Base-by-base conservation (phyloP, 2,113 vertebrate species). In the Oxyura jamaicensis region DNA sequence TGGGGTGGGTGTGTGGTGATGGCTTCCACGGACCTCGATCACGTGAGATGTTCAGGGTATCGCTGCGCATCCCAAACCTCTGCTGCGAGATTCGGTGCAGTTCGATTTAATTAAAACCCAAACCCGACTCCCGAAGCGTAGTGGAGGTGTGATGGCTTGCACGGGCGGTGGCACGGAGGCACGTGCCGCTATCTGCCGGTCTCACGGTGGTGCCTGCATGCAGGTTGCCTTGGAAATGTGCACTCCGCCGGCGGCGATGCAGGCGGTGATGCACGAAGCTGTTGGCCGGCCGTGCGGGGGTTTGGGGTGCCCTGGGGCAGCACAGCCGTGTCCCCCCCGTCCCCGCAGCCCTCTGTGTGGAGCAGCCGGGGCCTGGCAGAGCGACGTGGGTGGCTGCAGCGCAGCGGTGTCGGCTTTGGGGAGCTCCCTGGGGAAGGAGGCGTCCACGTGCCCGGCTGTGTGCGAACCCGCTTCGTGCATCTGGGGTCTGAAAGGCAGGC, bases 91-190 rank as follows among this genome's bases (percentile, higher is more conserved):
- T 11, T 1, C 19, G n/a, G 13, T 4, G 5, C 58, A 14, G 25
- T 25, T 66, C 36, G 59, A 6, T 39, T 55, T 21, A 9, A 41
- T 42, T 11, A 3, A 33, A 76, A 15, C 44, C 44, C 1, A 7
- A 73, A 36, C 2, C 3, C 2, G 0, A 4, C 62, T 65, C 22
- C 50, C 39, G 7, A 35, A 21, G 35, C 5, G 0, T 2, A 7
- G 67, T 2, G 48, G 63, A 53, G 69, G 59, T 33, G 69, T 31
- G 76, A 21, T 29, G 1, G 11, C 42, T 55, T 8, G 67, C 0
- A 2, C 25, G 17, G 78, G 53, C 8, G 42, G 1, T 28, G 76
- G 3, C 63, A 8, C 62, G 3, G 60, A 7, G 60, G 50, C 39
- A 3, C 2, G 19, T 58, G 74, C 59, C 0, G 6, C 9, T 69